Conservation (phyloP, 2,888 invertebrate species). For the Myopa tessellatipennis region DNA sequence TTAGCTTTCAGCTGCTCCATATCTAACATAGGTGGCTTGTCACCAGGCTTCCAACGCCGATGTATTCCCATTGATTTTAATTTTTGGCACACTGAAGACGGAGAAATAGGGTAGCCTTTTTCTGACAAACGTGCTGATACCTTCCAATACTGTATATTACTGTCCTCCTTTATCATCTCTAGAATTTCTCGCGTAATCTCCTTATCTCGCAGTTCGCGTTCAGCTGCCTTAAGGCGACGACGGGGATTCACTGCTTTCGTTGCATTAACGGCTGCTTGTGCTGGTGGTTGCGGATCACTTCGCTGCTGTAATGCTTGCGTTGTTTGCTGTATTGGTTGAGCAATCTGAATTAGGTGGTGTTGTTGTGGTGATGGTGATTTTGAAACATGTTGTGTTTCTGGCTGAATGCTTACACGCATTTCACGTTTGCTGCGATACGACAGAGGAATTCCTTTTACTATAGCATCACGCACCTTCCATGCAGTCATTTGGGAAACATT, state of each 20-base stretch:
- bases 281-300: conserved; percentile 44
- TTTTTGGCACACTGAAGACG: conserved; percentile 67
- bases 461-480: conserved; percentile 67
- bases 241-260: conserved; percentile 55
- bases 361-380: conserved; percentile 19
- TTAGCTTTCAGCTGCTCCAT: conserved; percentile 60
- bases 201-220: conserved; percentile 63
- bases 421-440: conserved; percentile 65
- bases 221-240: conserved; percentile 64
- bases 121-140: conserved; percentile 66
- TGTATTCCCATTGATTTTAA: conserved; percentile 67
- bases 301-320: conserved; percentile 48
- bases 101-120: conserved; percentile 66
- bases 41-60: conserved; percentile 66
- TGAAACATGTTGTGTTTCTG: conserved; percentile 25
- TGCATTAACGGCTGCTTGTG: conserved; percentile 40
- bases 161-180: conserved; percentile 65
- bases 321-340: conserved; percentile 46
- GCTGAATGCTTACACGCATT: conserved; percentile 43
- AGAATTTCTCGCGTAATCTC: conserved; percentile 66
- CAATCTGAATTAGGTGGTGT: conserved; percentile 34
- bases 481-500: conserved; percentile 68
- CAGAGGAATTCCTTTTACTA: conserved; percentile 65
- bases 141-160: conserved; percentile 67
- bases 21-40: conserved; percentile 63